Conservation (phyloP, 2,888 invertebrate genomes). For the Agriotes lineatus region DNA sequence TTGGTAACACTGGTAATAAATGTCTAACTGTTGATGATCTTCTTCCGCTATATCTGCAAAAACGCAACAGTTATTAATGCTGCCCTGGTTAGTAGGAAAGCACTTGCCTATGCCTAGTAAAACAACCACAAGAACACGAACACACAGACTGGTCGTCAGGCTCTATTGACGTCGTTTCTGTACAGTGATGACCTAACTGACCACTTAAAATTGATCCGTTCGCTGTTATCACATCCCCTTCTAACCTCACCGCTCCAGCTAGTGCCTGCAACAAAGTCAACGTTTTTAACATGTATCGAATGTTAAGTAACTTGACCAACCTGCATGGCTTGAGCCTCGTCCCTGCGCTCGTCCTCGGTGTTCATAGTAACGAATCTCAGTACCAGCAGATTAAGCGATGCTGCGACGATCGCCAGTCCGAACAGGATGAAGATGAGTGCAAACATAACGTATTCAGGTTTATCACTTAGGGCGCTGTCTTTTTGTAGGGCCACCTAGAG, state of each 20-base stretch:
- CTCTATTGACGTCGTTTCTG: conserved; percentile 65
- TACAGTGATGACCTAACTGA: conserved; percentile 65
- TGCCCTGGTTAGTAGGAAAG: too few species aligned
- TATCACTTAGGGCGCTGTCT: conserved; percentile 92
- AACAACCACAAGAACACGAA: conserved; percentile 66
- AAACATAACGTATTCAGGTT: conserved; percentile 98
- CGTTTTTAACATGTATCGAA: too few species aligned
- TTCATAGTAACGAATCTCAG: conserved; percentile 97
- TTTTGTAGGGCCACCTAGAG: conserved; percentile 86
- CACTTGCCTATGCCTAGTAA: conserved; percentile 63
- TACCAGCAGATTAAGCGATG: conserved; percentile 96
- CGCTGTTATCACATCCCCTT: conserved; percentile 97
- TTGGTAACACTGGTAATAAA: conserved; percentile 64
- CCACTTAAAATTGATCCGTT: conserved; percentile 91
- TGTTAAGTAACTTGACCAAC: too few species aligned
- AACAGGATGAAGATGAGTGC: conserved; percentile 98
- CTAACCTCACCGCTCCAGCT: conserved; percentile 93
- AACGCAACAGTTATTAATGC: conserved; percentile 37
- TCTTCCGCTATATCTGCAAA: conserved; percentile 61
- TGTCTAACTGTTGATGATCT: conserved; percentile 64
- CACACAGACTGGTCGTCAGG: conserved; percentile 65
- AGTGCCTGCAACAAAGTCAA: conserved; percentile 87
- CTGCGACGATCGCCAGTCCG: conserved; percentile 98
- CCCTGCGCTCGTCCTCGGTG: conserved; percentile 96
- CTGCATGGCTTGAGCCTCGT: conserved; percentile 96